Evolutionary conservation across 2,888 invertebrate genomes (phyloP).

Genomic region (Ashinkailepas kermadecensis): DNA sequence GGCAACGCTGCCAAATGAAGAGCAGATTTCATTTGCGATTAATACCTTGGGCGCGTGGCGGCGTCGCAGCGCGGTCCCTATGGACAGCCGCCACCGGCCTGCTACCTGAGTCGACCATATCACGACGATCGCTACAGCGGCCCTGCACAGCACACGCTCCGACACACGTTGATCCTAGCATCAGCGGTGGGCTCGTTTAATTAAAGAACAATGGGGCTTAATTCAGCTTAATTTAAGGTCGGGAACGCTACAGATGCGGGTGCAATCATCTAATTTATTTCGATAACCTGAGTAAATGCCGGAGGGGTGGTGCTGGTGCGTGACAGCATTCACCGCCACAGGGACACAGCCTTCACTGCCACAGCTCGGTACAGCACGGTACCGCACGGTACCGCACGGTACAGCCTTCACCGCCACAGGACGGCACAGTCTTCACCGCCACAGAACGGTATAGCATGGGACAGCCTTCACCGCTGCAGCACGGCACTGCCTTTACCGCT

Average conservation of each 20-base stretch:
- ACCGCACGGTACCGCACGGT: no score
- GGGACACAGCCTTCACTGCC: neutral
- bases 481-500: no score
- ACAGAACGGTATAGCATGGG: no score
- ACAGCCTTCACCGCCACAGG: no score
- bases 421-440: neutral
- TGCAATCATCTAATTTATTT: conserved; percentile 22
- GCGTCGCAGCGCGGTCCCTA: neutral
- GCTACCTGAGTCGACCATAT: neutral
- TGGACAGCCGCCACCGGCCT: neutral
- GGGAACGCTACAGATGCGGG: conserved; percentile 18
- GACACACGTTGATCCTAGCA: neutral
- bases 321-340: neutral
- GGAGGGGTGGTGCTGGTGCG: neutral
- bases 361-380: neutral
- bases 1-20: neutral
- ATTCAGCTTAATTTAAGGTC: conserved; percentile 18
- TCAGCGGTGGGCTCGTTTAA: neutral
- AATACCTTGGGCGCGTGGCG: neutral
- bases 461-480: no score
- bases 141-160: neutral
- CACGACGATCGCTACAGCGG: neutral
- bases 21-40: conserved; percentile 18
- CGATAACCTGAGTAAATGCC: conserved; percentile 19
- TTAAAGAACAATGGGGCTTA: conserved; percentile 21